A percentile compares a stretch with the other conserved stretches of the same genome.
Conservation (phyloP, 2,888 invertebrate genomes). For the Hypomecis punctinalis region DNA sequence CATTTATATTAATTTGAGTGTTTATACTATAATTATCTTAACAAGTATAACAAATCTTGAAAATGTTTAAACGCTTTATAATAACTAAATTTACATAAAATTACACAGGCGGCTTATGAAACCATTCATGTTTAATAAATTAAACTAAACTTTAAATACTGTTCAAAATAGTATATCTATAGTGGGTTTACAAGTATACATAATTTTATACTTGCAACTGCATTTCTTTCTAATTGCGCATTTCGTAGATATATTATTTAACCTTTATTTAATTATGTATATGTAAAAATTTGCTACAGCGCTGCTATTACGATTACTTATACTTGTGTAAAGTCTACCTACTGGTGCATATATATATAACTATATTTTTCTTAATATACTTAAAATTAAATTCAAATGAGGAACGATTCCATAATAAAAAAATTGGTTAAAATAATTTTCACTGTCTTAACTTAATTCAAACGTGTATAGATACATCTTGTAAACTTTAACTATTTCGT, state of each 20-base stretch:
- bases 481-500: conserved; percentile 75
- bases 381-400: conserved; percentile 12
- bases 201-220: conserved; percentile 44
- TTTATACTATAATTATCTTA: conserved; percentile 66
- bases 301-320: conserved; percentile 36
- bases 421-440: conserved; percentile 27
- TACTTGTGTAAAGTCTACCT: conserved; percentile 57
- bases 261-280: conserved; percentile 1
- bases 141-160: conserved; percentile 7
- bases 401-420: background rate
- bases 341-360: conserved; percentile 60
- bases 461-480: conserved; percentile 53
- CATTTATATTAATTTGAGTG: conserved; percentile 76
- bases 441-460: conserved; percentile 48
- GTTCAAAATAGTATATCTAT: background rate
- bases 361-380: conserved; percentile 27
- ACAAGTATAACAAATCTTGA: conserved; percentile 66
- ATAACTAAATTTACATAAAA: conserved; percentile 23
- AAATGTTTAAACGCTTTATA: conserved; percentile 46
- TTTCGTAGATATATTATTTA: conserved; percentile 61
- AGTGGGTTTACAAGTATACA: conserved; percentile 11
- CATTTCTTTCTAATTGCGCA: conserved; percentile 57
- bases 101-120: conserved; percentile 20
- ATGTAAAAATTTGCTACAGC: conserved; percentile 44
- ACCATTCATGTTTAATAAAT: conserved; percentile 29